Evolutionary conservation across 2,113 vertebrate genomes (phyloP).

Genomic region (Pelecanoides urinatrix): DNA sequence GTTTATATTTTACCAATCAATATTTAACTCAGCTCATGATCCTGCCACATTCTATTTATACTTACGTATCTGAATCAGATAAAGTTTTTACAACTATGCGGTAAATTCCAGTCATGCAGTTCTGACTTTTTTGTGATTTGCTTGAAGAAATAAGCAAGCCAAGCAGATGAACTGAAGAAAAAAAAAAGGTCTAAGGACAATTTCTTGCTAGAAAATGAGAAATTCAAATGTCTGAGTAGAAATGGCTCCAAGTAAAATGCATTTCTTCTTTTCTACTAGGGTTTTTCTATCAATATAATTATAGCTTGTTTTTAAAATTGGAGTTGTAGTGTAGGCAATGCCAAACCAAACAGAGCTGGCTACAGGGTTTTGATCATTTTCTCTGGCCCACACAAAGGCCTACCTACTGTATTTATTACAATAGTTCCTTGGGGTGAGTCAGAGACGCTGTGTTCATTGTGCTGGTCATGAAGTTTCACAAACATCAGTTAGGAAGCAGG

Average conservation of each 20-base stretch:
- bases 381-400: background rate
- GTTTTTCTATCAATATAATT: background rate
- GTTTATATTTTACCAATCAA: slow-evolving; percentile 22
- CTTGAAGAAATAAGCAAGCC: background rate
- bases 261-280: background rate
- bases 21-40: slow-evolving; percentile 10
- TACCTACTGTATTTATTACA: background rate
- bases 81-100: background rate
- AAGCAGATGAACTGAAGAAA: background rate
- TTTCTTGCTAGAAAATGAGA: background rate
- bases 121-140: background rate
- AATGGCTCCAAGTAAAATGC: background rate
- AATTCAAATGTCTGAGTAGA: background rate
- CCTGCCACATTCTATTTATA: background rate
- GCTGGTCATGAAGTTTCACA: background rate
- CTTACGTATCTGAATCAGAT: background rate
- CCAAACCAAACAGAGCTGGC: slow-evolving; percentile 27
- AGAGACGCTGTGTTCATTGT: background rate
- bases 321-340: background rate
- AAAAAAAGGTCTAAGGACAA: background rate
- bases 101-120: background rate
- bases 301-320: slow-evolving; percentile 4
- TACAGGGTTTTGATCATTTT: background rate
- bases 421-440: background rate
- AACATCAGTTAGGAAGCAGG: background rate